Evolutionary conservation across 1,140 invertebrate genomes (phyloP), one percentile per base, ranked within the genome.

Genomic region (Mylabris phalerata): DNA sequence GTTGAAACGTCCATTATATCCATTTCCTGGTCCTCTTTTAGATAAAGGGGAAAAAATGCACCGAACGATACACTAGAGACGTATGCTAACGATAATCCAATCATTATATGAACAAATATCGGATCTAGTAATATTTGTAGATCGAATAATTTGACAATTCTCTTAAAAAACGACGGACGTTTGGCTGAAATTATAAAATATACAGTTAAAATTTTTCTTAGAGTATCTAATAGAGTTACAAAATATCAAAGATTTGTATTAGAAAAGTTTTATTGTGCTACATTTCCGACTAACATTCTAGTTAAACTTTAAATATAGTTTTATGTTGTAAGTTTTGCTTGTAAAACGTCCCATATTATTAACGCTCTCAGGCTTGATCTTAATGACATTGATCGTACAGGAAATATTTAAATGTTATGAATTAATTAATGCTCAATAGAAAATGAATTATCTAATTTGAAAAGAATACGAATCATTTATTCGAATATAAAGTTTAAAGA

Each of bases 11-110:
- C 71, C 51, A 71, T 67, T 65, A 80, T 80, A 42, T 75, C 73
- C 63, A 84, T 69, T 0, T 69, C 64, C 10, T 77, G 77, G 6
- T 75, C 73, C 64, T 82, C 75, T 74, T 79, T 70, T 74, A 80
- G 71, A 59, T 86, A 87, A 52, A 84, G 80, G 9, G 86, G 85
- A 54, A 79, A 85, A 47, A 88, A 74, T 73, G 87, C 78, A 56
- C 83, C 84, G 65, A 87, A 88, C 65, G 84, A 84, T 13, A 84
- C 78, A 50, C 84, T 82, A 0, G 84, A 81, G 5, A 84, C 83
- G 55, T 85, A 85, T 43, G 79, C 81, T 5, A 87, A 64, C 1
- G 81, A 79, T 54, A 83, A 78, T 25, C 84, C 85, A 40, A 85
- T 72, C 46, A 82, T 77, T 2, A 87, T 80, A 67, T 84, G 86